Percentiles rank a stretch among this genome's conserved stretches.
Evolutionary conservation across 2,113 vertebrate genomes (phyloP).

Genomic region (Thermophis baileyi): DNA sequence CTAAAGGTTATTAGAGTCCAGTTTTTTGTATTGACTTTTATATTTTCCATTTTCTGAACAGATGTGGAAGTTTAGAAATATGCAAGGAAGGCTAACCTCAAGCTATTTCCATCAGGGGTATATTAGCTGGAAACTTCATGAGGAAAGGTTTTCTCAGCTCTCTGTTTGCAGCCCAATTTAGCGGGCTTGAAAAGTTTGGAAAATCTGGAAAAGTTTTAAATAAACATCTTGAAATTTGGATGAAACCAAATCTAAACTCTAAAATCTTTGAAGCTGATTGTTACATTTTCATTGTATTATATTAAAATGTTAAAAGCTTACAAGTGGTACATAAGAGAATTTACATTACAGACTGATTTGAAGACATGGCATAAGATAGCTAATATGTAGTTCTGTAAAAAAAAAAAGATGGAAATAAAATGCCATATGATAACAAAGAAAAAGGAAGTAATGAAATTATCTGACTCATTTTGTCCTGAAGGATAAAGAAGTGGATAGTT

Average conservation of each 20-base stretch:
- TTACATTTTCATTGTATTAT: slow-evolving; percentile 6
- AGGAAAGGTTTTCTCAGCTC: slow-evolving; percentile 56
- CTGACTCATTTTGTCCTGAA: background rate
- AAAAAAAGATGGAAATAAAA: slow-evolving; percentile 22
- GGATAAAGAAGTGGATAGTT: background rate
- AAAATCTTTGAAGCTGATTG: slow-evolving; percentile 25
- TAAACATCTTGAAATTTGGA: slow-evolving; percentile 54
- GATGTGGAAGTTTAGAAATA: slow-evolving; percentile 58
- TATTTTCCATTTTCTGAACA: slow-evolving; percentile 59
- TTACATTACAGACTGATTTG: slow-evolving; percentile 22
- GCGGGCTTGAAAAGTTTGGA: slow-evolving; percentile 54
- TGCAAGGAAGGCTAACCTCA: slow-evolving; percentile 65
- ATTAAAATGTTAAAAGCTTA: slow-evolving; percentile 3
- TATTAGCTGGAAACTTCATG: slow-evolving; percentile 56
- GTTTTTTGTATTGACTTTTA: slow-evolving; percentile 47
- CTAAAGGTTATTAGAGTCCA: slow-evolving; percentile 36
- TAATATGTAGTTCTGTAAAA: background rate
- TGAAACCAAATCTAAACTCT: slow-evolving; percentile 36
- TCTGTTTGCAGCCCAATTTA: slow-evolving; percentile 51
- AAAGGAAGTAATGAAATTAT: background rate
- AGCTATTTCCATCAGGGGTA: slow-evolving; percentile 62
- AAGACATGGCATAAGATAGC: background rate
- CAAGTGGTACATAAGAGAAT: background rate
- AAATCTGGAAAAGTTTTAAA: slow-evolving; percentile 58
- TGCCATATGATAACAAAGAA: background rate